Percentiles rank a stretch among this genome's conserved stretches.
Evolutionary conservation across 2,888 invertebrate species (phyloP).

Genomic region (Dione vanillae): DNA sequence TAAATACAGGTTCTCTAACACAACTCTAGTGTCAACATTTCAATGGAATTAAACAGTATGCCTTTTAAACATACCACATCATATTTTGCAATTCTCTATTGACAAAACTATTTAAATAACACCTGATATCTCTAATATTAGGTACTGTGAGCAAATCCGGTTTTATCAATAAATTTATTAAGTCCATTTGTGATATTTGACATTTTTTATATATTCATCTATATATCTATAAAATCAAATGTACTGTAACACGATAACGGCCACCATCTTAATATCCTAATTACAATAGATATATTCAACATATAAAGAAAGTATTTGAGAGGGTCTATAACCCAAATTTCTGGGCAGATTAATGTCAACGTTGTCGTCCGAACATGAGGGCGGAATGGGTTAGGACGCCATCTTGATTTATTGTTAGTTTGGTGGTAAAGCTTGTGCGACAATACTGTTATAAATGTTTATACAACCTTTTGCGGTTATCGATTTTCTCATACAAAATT

Average conservation of each 20-base stretch:
- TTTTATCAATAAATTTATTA: no score
- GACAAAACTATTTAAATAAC: no score
- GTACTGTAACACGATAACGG: neutral
- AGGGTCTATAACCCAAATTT: conserved; percentile 55
- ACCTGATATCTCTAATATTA: no score
- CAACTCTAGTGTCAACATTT: no score
- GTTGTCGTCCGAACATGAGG: conserved; percentile 57
- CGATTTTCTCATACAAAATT: neutral
- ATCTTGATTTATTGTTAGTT: conserved; percentile 46
- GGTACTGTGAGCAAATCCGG: no score
- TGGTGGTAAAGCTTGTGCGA: conserved; percentile 41
- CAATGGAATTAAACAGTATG: no score
- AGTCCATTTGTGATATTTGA: no score
- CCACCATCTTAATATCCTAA: neutral
- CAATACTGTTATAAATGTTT: conserved; percentile 40
- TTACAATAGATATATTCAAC: conserved; percentile 1
- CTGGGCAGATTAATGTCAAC: conserved; percentile 68
- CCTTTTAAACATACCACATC: no score
- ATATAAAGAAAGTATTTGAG: conserved; percentile 2
- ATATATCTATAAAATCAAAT: neutral
- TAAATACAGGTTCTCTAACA: no score
- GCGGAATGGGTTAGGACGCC: conserved; percentile 36
- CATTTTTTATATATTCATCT: neutral
- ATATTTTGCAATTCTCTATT: no score
- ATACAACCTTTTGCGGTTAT: neutral